phyloP scores from a whole-genome alignment of 2,888 invertebrate genomes.

The Rhagophthalmus giganteus region DNA sequence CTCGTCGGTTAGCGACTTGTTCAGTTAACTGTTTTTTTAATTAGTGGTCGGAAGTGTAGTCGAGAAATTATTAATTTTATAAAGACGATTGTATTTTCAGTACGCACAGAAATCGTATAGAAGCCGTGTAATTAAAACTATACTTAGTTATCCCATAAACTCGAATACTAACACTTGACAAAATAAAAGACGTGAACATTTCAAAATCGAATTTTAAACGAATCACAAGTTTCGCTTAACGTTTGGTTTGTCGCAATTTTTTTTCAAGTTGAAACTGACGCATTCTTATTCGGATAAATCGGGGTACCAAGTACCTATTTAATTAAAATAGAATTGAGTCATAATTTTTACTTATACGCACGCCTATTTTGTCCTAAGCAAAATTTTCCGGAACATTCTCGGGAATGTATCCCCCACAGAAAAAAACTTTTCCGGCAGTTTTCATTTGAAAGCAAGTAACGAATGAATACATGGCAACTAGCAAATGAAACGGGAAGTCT shows the following conservation, averaged over 20 bases:
- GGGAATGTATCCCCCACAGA: constrained; percentile 14
- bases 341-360: constrained; percentile 4
- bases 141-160: too few species aligned
- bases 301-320: constrained; percentile 8
- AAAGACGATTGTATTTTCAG: constrained; percentile 13
- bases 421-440: constrained; percentile 51
- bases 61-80: constrained; percentile 17
- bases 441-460: constrained; percentile 47
- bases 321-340: constrained; percentile 7
- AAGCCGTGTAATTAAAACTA: constrained; percentile 16
- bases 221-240: too few species aligned
- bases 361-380: background rate
- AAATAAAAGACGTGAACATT: too few species aligned
- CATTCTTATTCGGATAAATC: constrained; percentile 14
- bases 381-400: constrained; percentile 5
- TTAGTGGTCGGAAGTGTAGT: constrained; percentile 14
- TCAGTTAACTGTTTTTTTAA: constrained; percentile 26
- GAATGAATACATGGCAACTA: constrained; percentile 43
- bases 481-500: constrained; percentile 49
- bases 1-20: constrained; percentile 10
- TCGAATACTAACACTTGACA: too few species aligned
- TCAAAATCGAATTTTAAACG: too few species aligned
- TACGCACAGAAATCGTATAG: constrained; percentile 1
- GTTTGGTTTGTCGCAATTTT: background rate
- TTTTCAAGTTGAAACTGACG: background rate